Conservation (phyloP, 2,888 invertebrate genomes). For the Prosapia bicincta region DNA sequence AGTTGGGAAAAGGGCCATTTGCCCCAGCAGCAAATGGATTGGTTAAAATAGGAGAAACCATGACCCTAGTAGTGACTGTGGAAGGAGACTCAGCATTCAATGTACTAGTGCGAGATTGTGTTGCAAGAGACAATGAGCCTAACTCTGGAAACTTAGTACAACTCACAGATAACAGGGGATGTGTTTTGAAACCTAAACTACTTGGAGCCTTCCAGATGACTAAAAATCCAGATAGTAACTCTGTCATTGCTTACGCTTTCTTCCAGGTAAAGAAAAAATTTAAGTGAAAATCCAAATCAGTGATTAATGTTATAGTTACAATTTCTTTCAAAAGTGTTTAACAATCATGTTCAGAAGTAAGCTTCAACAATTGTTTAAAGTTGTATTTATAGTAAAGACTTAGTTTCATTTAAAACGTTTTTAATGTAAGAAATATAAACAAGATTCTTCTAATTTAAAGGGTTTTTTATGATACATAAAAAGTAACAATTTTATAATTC, state of each 20-base stretch:
- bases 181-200: constrained; percentile 72
- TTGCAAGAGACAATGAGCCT: constrained; percentile 66
- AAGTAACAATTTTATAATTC: no score
- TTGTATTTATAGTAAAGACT: no score
- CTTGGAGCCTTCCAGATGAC: constrained; percentile 81
- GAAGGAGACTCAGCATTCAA: constrained; percentile 77
- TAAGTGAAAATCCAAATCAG: no score
- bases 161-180: constrained; percentile 71
- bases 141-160: constrained; percentile 56
- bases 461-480: no score
- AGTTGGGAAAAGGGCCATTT: constrained; percentile 70
- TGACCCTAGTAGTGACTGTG: constrained; percentile 76
- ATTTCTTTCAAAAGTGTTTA: no score
- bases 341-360: no score
- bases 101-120: constrained; percentile 68
- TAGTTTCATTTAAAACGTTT: no score
- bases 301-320: no score
- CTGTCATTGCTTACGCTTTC: constrained; percentile 72
- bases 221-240: constrained; percentile 66
- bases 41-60: constrained; percentile 75
- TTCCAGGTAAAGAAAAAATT: constrained; percentile 59
- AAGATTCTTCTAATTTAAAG: no score
- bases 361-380: no score
- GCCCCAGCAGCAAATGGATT: constrained; percentile 71
- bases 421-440: no score